phyloP scores from a whole-genome alignment of 2,797 vertebrate species.

The Carcharodon carcharias region DNA sequence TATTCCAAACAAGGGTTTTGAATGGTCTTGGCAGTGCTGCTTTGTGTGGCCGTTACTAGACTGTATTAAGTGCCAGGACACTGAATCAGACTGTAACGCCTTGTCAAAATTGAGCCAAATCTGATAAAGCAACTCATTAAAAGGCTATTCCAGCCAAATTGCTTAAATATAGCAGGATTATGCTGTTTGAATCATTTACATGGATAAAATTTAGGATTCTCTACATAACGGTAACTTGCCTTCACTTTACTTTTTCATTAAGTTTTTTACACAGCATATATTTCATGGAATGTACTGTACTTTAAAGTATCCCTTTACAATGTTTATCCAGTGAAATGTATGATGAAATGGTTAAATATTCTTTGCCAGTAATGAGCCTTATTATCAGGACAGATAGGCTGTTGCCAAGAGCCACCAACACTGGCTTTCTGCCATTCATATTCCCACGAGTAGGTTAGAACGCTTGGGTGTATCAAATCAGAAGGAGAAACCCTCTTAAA shows the following conservation, averaged over 20 bases:
- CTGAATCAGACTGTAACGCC: slow-evolving; percentile 7
- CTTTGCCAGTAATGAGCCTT: background rate
- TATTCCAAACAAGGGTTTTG: slow-evolving; percentile 9
- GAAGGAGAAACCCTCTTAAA: background rate
- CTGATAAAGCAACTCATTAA: slow-evolving; percentile 1
- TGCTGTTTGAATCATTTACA: background rate
- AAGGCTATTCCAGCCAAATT: background rate
- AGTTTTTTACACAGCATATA: background rate
- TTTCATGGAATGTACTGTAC: background rate
- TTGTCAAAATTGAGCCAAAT: slow-evolving; percentile 22
- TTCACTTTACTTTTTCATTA: background rate
- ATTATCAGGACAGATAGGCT: background rate
- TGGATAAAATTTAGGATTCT: background rate
- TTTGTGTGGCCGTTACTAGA: background rate
- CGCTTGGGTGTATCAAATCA: background rate
- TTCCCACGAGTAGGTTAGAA: background rate
- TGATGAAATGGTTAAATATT: background rate
- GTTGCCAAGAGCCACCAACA: background rate
- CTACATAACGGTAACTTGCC: background rate
- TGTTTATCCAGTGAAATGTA: background rate
- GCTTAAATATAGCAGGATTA: background rate
- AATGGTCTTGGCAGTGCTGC: background rate
- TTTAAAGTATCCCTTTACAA: background rate
- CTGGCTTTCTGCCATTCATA: background rate
- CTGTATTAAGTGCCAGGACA: background rate